Base-by-base conservation (phyloP, 2,113 vertebrate genomes). In the Anseranas semipalmata region DNA sequence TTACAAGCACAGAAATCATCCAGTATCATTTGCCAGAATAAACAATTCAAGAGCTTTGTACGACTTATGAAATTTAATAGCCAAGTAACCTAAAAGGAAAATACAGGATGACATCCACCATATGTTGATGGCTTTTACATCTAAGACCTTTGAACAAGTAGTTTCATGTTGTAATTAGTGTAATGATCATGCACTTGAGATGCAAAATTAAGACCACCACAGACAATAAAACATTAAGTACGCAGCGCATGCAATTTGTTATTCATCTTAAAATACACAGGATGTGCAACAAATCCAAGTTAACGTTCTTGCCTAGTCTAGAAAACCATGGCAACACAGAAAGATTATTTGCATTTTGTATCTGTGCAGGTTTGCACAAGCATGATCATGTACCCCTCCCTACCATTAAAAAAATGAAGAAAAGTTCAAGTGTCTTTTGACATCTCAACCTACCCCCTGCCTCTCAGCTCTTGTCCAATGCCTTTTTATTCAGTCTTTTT, bases 391-490 rank as follows among this genome's bases (percentile, higher is more conserved):
- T 63, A 67, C 20, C 22, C 56, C 63, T 76, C 25, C 48, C 53
- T 37, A 15, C 24, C 71, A 46, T 48, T 43, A 59, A 83, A 68
- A 87, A 3, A 82, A 71, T 0, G 6, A 85, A 87, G 33, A 15
- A 17, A 86, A 86, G 46, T 88, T 93, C 78, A 96, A 80, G 46
- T 63, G 25, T 67, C 90, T 92, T 95, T 70, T 90, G 65, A 90
- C 5, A 6, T 70, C 16, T 68, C 81, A 73, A 5, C 67, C 59
- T 55, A 60, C 19, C n/a, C 62, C 74, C 71, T 89, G 68, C 52
- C 63, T 79, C 65, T 60, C 59, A 46, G 60, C 52, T 81, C 72
- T 89, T 76, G 55, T 71, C 37, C 55, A 48, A 6, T 13, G 90
- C 60, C 65, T 86, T 81, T 84, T 74, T 24, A 76, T 65, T 72